Percentiles rank a stretch among this genome's conserved stretches.
These are phyloP conservation scores for Riparia riparia DNA, from an alignment of 2,113 vertebrate species.

Conservation along the genomic window DNA sequence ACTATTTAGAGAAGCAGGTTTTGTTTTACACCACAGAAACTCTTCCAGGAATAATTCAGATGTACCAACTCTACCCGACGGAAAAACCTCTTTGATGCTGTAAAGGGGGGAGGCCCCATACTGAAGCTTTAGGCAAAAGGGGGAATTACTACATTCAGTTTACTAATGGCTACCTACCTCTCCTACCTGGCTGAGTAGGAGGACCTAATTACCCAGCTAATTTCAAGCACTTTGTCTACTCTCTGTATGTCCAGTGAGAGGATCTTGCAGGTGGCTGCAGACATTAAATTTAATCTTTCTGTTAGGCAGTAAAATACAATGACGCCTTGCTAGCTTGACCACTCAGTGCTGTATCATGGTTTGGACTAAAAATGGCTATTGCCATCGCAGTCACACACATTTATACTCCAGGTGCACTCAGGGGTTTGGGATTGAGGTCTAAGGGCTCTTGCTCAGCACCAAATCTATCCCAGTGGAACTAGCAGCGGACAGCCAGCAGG, in stretches of 20 bases:
- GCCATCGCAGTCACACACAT: neutral
- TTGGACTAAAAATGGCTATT: neutral
- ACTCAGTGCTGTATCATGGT: neutral
- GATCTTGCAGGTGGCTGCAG: neutral
- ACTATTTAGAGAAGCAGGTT: neutral
- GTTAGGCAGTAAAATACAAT: neutral
- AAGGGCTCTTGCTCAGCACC: neutral
- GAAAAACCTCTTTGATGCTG: neutral
- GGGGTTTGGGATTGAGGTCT: neutral
- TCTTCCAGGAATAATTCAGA: neutral
- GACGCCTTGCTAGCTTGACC: neutral
- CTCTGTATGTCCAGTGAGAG: neutral
- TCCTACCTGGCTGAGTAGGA: neutral
- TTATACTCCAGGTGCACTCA: neutral
- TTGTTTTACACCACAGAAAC: neutral
- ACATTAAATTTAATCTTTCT: neutral
- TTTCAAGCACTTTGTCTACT: neutral
- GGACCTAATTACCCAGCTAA: neutral
- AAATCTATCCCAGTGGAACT: neutral
- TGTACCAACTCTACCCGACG: fast-evolving
- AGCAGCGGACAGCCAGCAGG: neutral
- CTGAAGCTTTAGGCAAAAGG: neutral
- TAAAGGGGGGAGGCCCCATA: fast-evolving
- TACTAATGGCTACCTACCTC: neutral
- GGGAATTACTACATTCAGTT: neutral